Conservation (phyloP, 1,140 invertebrate genomes). For the Bradysia coprophila region DNA sequence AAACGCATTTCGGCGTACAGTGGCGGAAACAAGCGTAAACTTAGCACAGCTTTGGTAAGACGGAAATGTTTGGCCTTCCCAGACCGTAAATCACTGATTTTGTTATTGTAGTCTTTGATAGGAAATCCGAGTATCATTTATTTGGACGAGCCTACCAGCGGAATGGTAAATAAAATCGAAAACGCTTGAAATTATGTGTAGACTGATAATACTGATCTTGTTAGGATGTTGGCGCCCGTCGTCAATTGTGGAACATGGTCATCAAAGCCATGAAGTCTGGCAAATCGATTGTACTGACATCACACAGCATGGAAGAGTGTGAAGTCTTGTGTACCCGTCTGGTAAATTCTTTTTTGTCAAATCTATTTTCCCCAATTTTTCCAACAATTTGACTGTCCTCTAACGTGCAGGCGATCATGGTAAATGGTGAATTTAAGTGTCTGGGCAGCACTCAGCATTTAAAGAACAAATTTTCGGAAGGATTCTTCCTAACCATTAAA, state of each 20-base stretch:
- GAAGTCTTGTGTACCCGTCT: conserved; percentile 73
- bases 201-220: too few species aligned
- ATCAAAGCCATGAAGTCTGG: conserved; percentile 35
- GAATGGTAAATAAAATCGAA: too few species aligned
- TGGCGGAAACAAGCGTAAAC: conserved; percentile 87
- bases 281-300: conserved; percentile 54
- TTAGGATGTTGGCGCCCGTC: conserved; percentile 67
- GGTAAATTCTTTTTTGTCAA: too few species aligned
- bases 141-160: conserved; percentile 67
- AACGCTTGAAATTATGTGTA: too few species aligned
- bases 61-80: conserved; percentile 22
- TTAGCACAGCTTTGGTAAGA: conserved; percentile 73
- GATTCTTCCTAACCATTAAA: conserved; percentile 28
- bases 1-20: conserved; percentile 45
- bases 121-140: conserved; percentile 80
- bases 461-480: conserved; percentile 38
- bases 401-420: conserved; percentile 76
- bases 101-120: conserved; percentile 63
- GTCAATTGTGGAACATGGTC: conserved; percentile 58
- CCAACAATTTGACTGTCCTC: conserved; percentile 56
- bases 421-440: conserved; percentile 50
- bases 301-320: too few species aligned
- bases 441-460: conserved; percentile 42
- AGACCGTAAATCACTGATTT: conserved; percentile 35
- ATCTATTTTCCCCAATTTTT: conserved; percentile 73